phyloP scores from a whole-genome alignment of 2,797 vertebrate genomes.

The Melopsittacus undulatus region DNA sequence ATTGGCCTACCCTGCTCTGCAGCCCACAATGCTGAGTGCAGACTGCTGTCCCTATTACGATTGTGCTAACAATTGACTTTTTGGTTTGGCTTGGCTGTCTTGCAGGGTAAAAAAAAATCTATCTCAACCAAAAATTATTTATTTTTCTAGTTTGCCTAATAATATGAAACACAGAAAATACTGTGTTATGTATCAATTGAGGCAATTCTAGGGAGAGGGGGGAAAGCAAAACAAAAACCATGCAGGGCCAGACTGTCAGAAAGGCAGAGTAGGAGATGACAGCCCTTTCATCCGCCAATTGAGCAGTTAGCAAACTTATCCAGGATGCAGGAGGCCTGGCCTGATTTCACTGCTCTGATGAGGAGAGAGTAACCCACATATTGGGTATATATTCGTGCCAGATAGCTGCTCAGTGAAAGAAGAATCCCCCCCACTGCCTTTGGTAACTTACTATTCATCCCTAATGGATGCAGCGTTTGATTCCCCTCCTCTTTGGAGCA shows the following conservation, averaged over 20 bases:
- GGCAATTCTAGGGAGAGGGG: not conserved
- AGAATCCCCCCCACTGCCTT: not conserved
- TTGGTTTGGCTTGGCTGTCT: slow-evolving; percentile 64
- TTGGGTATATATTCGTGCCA: not conserved
- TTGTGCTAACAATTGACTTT: slow-evolving; percentile 66
- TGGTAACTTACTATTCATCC: not conserved
- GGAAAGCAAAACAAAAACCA: not conserved
- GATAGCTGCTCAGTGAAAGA: not conserved
- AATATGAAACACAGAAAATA: not conserved
- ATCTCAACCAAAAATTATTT: not conserved
- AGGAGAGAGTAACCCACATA: not conserved
- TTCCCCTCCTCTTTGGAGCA: not conserved
- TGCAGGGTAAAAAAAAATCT: not conserved
- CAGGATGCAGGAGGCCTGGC: slow-evolving; percentile 1
- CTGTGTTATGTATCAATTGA: not conserved
- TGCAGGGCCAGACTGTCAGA: slow-evolving; percentile 6
- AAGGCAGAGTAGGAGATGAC: slow-evolving; percentile 54
- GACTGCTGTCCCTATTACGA: slow-evolving; percentile 39
- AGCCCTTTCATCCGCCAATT: slow-evolving; percentile 33
- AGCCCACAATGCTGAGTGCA: slow-evolving; percentile 33
- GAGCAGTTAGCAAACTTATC: slow-evolving; percentile 24
- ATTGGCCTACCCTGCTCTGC: slow-evolving; percentile 18
- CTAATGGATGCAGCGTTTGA: not conserved
- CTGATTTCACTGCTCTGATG: not conserved
- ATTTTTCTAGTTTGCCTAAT: slow-evolving; percentile 10